Evolutionary conservation across 2,113 vertebrate genomes (phyloP), one percentile per base, ranked within the genome.

Genomic region (Cololabis saira): DNA sequence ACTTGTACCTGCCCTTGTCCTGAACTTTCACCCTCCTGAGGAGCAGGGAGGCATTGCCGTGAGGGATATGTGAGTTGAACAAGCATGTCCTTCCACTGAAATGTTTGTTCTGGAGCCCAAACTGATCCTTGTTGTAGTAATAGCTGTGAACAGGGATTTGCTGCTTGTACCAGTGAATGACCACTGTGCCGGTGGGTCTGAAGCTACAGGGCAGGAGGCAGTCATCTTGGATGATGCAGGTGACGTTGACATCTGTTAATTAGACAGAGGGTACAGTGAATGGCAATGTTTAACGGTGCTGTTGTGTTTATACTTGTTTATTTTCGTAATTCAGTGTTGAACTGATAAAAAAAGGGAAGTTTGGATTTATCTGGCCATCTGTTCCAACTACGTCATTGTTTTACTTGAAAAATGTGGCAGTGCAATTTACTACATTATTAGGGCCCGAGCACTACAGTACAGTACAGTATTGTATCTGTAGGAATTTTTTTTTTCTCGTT

Each of bases 131-230:
- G 59, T 83, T 79, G 65, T 90, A 74, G 85, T 94, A 95, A 82
- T 93, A 96, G 86, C 90, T 93, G 83, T 94, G 94, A 5, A 95
- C 93, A 0, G 87, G 89, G 40, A 81, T 63, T 5, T 87, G 91
- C 76, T 92, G 91, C 50, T 72, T 93, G 89, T 92, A 92, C 95
- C 95, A 96, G 81, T 95, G 90, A 83, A 97, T 95, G 8, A 95
- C 91, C 79, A 92, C 93, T 0, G 90, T 89, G 1, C 77, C 10
- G 0, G 80, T 91, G 60, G 83, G 89, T 45, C 41, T 74, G 83
- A 96, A 95, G 81, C 1, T 61, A 57, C 95, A 95, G 33, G 94
- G 94, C 33, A 95, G 89, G 71, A 93, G 82, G 68, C 91, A 92
- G 44, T 95, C 93, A 13, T 93, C 91, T 1, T 91, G 88, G 85